Evolutionary conservation across 2,797 vertebrate genomes (phyloP).

Genomic region (Synanceia verrucosa): DNA sequence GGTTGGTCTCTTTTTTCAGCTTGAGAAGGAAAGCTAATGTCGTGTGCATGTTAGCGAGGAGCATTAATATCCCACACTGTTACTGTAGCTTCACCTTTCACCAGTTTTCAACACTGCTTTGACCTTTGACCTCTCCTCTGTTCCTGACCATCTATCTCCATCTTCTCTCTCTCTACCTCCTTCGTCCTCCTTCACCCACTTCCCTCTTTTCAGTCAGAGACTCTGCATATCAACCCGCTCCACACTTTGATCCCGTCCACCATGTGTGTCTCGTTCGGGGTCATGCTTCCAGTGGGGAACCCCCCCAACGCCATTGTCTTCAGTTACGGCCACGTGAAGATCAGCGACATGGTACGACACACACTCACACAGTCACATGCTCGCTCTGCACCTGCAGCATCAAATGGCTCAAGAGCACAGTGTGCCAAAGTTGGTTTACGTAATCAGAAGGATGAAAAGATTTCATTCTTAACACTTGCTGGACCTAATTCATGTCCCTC

Average conservation of each 20-base stretch:
- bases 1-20: background rate
- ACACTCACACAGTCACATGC: slow-evolving; percentile 20
- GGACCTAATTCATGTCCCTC: background rate
- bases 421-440: slow-evolving; percentile 26
- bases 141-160: background rate
- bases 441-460: slow-evolving; percentile 16
- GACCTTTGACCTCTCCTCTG: too few relatives aligned
- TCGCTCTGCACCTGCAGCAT: slow-evolving; percentile 59
- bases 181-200: background rate
- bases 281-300: slow-evolving; percentile 98
- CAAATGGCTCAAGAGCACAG: slow-evolving; percentile 29
- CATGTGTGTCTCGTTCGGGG: slow-evolving; percentile 98
- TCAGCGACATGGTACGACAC: slow-evolving; percentile 93
- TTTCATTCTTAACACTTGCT: slow-evolving; percentile 18
- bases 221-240: slow-evolving; percentile 93
- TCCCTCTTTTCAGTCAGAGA: slow-evolving; percentile 87
- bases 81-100: background rate
- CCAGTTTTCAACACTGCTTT: too few relatives aligned
- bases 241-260: slow-evolving; percentile 97
- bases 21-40: background rate
- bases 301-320: slow-evolving; percentile 99
- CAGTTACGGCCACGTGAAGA: slow-evolving; percentile 96
- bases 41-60: background rate
- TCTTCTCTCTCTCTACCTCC: background rate
- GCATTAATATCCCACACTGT: background rate